These are phyloP conservation scores for Euwallacea fornicatus DNA, from an alignment of 1,140 invertebrate species.

Conservation along the genomic window DNA sequence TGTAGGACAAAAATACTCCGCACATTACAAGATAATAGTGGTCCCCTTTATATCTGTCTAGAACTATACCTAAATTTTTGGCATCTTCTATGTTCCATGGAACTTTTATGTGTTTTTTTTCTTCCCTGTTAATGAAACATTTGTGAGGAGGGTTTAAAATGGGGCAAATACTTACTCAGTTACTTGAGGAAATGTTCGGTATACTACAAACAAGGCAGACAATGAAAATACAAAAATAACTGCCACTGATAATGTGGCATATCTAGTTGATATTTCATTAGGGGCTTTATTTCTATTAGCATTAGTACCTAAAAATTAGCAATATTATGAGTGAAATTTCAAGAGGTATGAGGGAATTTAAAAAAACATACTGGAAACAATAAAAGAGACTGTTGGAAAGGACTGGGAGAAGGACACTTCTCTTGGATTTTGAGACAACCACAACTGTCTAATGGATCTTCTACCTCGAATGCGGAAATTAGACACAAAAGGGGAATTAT, in stretches of 20 bases:
- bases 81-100: slow-evolving; percentile 95
- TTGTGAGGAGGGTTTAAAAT: slow-evolving; percentile 23
- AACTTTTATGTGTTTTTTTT: slow-evolving; percentile 86
- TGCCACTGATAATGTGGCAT: slow-evolving; percentile 60
- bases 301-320: slow-evolving; percentile 9
- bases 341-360: not conserved
- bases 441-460: slow-evolving; percentile 24
- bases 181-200: slow-evolving; percentile 78
- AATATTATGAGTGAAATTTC: slow-evolving; percentile 7
- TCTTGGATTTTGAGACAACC: slow-evolving; percentile 26
- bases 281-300: not conserved
- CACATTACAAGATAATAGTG: slow-evolving; percentile 91
- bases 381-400: slow-evolving; percentile 5
- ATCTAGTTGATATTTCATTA: slow-evolving; percentile 52
- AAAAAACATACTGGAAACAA: slow-evolving; percentile 17
- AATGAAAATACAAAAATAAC: slow-evolving; percentile 69
- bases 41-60: slow-evolving; percentile 91
- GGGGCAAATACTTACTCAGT: slow-evolving; percentile 68
- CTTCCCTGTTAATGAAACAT: slow-evolving; percentile 70
- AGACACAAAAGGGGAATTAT: slow-evolving; percentile 40
- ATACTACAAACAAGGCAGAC: slow-evolving; percentile 65
- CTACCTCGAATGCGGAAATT: slow-evolving; percentile 34
- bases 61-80: slow-evolving; percentile 87
- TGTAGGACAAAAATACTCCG: slow-evolving; percentile 89
- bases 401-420: slow-evolving; percentile 22